Base-by-base conservation (phyloP, 2,113 vertebrate species). In the Alexandromys fortis region DNA sequence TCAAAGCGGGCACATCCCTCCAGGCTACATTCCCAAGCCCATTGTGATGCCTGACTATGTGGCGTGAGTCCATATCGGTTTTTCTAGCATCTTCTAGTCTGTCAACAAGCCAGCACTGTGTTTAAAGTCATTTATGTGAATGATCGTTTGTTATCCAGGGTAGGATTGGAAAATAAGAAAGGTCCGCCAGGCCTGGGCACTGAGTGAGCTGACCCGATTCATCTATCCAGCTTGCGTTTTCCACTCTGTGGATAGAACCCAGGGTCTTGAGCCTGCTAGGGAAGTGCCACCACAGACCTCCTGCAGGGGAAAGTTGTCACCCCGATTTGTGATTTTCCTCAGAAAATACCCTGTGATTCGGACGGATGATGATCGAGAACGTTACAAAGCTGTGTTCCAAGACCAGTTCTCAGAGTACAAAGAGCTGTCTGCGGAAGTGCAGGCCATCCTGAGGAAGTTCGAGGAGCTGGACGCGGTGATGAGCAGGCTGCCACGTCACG, bases 321-420 rank as follows among this genome's bases (percentile, higher is more conserved):
- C 91, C 28, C 68, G 68, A 61, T 76, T 73, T 92, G 0, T 12
- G 55, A 63, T n/a, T 92, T 72, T 83, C 79, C 82, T 42, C 93
- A 99, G 99, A 77, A 99, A 99, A 97, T 99, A 99, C 92, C 99
- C 99, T 47, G 98, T 97, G 90, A 99, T 99, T 97, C 98, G 94
- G 87, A 98, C 99, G 0, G 98, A 99, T 14, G 99, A 99, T 83
- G 99, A 99, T 94, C 98, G 99, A 91, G 99, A 99, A 92, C 98
- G 98, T 78, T 99, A 99, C 97, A 99, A 98, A 97, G 99, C 99
- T 1, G 99, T 99, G 87, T 99, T 99, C 98, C 99, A 99, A 65
- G 99, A 99, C 97, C 99, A 99, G 97, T 99, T 99, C 76, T 99
- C 99, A 0, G 99, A 99, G 96, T 99, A 99, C 97, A 99, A 99